Conservation (phyloP, 2,888 invertebrate species). For the Trichogramma evanescens region DNA sequence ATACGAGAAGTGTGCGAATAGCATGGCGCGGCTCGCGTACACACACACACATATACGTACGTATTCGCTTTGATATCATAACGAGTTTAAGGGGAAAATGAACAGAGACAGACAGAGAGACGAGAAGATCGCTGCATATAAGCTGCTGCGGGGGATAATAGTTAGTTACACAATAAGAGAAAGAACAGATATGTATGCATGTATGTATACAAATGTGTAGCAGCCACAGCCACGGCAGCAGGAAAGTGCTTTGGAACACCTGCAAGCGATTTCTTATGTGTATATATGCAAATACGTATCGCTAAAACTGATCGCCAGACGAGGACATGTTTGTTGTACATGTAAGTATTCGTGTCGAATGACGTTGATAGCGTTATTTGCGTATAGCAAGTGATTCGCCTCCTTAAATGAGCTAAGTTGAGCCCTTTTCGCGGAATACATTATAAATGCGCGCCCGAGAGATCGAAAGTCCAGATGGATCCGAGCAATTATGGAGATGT, state of each 20-base stretch:
- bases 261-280: slow-evolving; percentile 5
- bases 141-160: background rate
- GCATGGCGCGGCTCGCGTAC: slow-evolving; percentile 22
- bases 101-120: slow-evolving; percentile 6
- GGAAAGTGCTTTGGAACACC: slow-evolving; percentile 11
- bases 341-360: background rate
- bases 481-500: too few relatives aligned
- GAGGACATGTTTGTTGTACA: slow-evolving; percentile 7
- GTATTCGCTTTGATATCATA: too few relatives aligned
- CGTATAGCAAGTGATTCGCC: slow-evolving; percentile 8
- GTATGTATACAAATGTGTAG: too few relatives aligned
- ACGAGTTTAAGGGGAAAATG: too few relatives aligned
- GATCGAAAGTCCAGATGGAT: too few relatives aligned
- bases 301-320: background rate
- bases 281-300: background rate
- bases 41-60: background rate
- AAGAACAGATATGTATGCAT: background rate
- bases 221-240: background rate
- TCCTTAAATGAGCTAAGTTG: slow-evolving; percentile 13
- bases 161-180: slow-evolving; percentile 15
- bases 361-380: slow-evolving; percentile 17
- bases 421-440: slow-evolving; percentile 8
- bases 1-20: slow-evolving; percentile 41
- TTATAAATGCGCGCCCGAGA: background rate
- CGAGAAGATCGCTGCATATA: background rate